Evolutionary conservation across 2,113 vertebrate genomes (phyloP), one percentile per base, ranked within the genome.

Genomic region (Hippocampus comes): DNA sequence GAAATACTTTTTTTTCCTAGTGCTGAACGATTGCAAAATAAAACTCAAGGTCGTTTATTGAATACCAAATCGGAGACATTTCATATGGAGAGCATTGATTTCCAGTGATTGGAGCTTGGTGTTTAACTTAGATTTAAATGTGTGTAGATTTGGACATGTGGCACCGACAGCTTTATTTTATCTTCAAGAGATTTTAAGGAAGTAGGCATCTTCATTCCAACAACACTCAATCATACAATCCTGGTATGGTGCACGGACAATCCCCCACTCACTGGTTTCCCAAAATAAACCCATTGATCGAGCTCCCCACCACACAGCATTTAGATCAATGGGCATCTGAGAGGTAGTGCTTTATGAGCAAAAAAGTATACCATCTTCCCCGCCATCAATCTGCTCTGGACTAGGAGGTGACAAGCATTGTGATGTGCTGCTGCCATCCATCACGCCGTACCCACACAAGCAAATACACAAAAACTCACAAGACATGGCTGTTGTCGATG

Each of bases 271-370:
- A 63, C 82, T 79, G 60, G 66, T 79, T 79, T 83, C 79, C 86
- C 66, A 86, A 90, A 89, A 87, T 89, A 89, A 90, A 90, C 82
- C 71, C 77, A 90, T 86, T 76, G 84, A 90, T 89, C 82, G 71
- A 72, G n/a, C 77, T 79, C 81, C 88, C 83, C 86, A 88, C 89
- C 86, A 89, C 78, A 78, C 71, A 30, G 81, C 81, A 75, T 68
- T 63, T 80, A 85, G 82, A 87, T 90, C 89, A 89, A 88, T 89
- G 84, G 76, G 79, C 41, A 73, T 72, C 66, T 78, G 80, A 85
- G 74, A 88, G 82, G 68, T 69, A 72, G 81, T 87, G 85, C 84
- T 90, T 87, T 87, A 88, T 88, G 85, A 85, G 84, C 65, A 46
- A 78, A 84, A 84, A 79, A 79, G 82, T 86, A 82, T 86, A 87